Base-by-base conservation (phyloP, 2,888 invertebrate genomes). In the Amaurobius ferox region DNA sequence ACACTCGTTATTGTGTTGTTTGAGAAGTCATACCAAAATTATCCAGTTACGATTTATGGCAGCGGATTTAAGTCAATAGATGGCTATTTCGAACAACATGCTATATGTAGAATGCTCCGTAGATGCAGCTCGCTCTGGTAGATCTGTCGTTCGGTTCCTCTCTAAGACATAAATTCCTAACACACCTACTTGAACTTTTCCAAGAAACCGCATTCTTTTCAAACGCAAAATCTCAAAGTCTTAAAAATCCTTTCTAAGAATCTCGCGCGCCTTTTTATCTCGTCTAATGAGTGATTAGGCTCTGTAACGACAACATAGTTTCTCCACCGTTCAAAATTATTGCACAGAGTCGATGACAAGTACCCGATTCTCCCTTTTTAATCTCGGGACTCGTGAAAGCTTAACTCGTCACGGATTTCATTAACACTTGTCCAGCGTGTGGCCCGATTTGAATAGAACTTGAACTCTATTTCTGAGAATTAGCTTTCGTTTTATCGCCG, bases 371-470 rank as follows among this genome's bases (percentile, higher is more conserved):
- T 55, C 55, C 55, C 3, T 55, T 23, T 55, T 3, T 16, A 23
- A 55, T 55, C 55, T 55, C 23, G 23, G 23, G 23, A 6, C 16
- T 55, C 19, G 11, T 11, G 55, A 55, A 55, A 55, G 23, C 55
- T 19, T 19, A 23, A 55, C 55, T 55, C 55, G 55, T 55, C 55
- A 55, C 55, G 55, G 55, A 55, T 55, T 55, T 55, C 23, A 55
- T 55, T 55, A 55, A 55, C 55, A 55, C 55, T 55, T 55, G 55
- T 55, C 55, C 55, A 55, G 35, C 66, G 66, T 29, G 35, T 35
- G 66, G 23, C 35, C 39, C 29, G 70, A 78, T 78, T 78, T 39
- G 29, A 78, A 78, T 61, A 68, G 78, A 78, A 68, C 55, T 78
- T 39, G 78, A 70, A 76, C 76, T 26, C 64, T 23, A 19, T 66